Conservation (phyloP, 2,113 vertebrate genomes). For the Hippoglossus stenolepis region DNA sequence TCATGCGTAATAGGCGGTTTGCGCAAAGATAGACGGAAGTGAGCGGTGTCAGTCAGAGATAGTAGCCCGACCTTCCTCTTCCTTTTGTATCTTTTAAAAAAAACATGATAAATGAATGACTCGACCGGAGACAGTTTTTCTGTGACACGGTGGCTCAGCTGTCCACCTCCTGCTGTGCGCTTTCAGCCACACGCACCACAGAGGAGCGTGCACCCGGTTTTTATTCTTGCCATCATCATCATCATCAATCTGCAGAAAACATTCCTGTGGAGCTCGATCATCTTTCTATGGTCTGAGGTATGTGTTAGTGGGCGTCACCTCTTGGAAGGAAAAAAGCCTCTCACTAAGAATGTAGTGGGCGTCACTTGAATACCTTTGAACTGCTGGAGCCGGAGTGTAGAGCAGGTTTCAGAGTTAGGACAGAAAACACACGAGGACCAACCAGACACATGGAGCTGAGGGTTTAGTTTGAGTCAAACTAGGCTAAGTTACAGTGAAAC, state of each 20-base stretch:
- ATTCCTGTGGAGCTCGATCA: neutral
- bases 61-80: slow-evolving; percentile 83
- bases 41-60: slow-evolving; percentile 63
- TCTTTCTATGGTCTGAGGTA: slow-evolving; percentile 10
- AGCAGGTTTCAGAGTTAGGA: too few relatives aligned
- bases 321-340: neutral
- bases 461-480: too few relatives aligned
- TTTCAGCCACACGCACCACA: too few relatives aligned
- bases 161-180: neutral
- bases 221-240: neutral
- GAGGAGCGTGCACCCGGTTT: neutral
- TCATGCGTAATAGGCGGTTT: slow-evolving; percentile 69
- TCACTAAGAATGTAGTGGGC: neutral
- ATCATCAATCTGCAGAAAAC: neutral
- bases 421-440: neutral
- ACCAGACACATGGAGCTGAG: too few relatives aligned
- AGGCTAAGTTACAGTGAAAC: too few relatives aligned
- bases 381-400: too few relatives aligned
- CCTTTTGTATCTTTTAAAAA: slow-evolving; percentile 71
- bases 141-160: neutral
- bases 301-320: neutral
- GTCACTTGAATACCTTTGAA: neutral
- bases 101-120: slow-evolving; percentile 54
- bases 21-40: slow-evolving; percentile 70
- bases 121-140: neutral